Percentiles rank a stretch among this genome's conserved stretches.
phyloP scores from a whole-genome alignment of 1,140 invertebrate genomes.

The Cotesia chilonis region DNA sequence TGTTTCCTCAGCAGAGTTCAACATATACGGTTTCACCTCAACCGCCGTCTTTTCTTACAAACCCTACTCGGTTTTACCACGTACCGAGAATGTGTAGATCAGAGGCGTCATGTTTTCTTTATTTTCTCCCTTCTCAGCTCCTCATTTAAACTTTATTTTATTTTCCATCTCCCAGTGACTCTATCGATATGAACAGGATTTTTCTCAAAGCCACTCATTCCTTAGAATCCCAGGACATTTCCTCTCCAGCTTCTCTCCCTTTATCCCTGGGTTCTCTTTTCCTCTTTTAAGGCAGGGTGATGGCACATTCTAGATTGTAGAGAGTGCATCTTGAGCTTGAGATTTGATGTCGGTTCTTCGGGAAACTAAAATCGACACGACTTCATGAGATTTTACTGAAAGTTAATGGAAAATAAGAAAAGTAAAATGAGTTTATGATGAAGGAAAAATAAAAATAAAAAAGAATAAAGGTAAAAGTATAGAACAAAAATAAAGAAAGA shows the following conservation, averaged over 20 bases:
- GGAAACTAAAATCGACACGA: conserved; percentile 24
- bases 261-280: not conserved
- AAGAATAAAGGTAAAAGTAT: not conserved
- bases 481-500: conserved; percentile 9
- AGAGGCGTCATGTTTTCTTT: not conserved
- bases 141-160: not conserved
- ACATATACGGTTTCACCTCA: not conserved
- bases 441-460: not conserved
- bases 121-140: not conserved
- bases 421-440: conserved; percentile 1
- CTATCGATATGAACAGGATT: conserved; percentile 28
- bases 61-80: conserved; percentile 13
- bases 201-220: conserved; percentile 29
- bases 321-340: conserved; percentile 24
- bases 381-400: conserved; percentile 3
- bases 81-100: not conserved
- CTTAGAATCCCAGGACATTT: conserved; percentile 16
- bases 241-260: conserved; percentile 1
- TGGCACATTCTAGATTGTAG: not conserved
- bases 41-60: not conserved
- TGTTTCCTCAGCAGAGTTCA: not conserved
- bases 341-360: conserved; percentile 24
- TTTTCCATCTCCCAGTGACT: conserved; percentile 10
- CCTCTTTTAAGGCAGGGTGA: not conserved
- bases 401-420: conserved; percentile 23